Evolutionary conservation across 2,113 vertebrate species (phyloP), one percentile per base, ranked within the genome.

Genomic region (Columba livia): DNA sequence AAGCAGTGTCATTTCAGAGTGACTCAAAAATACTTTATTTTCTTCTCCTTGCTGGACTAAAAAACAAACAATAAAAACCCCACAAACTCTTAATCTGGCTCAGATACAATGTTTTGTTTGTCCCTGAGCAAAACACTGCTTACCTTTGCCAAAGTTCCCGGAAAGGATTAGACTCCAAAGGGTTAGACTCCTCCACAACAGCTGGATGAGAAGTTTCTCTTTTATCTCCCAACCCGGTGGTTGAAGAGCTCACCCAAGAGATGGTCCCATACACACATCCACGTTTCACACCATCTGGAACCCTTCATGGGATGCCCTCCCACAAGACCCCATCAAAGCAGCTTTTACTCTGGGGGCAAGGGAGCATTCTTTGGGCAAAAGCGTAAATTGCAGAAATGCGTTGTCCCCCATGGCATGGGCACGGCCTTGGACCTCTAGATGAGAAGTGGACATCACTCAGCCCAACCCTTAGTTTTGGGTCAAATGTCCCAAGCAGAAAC

Each of bases 11-110:
- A 56, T 56, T 87, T 87, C 82, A 87, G n/a, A 67, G 61, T n/a
- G 32, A 60, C n/a, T 24, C 56, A 20, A 3, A 72, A 71, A 5
- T 25, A 15, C 23, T 71, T 71, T 31, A 53, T 74, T 71, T 85
- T 42, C 42, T 85, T 36, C 38, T 80, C 36, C 2, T 62, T 54
- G 5, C 19, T 38, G 42, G 47, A 54, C 47, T 66, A 24, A 70
- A 85, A 91, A 89, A 16, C 42, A 16, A 42, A 44, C 42, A 44
- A 44, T 17, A 44, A 44, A 44, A 44, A 44, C 16, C 42, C 42
- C 0, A 0, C 12, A 34, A 78, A 32, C 32, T 13, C 21, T 36
- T 86, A 1, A 23, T 6, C 4, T 16, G 24, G 29, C 84, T 61
- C 58, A 80, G 26, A 15, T 14, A 26, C 8, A 69, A 32, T 8